phyloP scores from a whole-genome alignment of 2,888 invertebrate genomes.

The Aricia artaxerxes region DNA sequence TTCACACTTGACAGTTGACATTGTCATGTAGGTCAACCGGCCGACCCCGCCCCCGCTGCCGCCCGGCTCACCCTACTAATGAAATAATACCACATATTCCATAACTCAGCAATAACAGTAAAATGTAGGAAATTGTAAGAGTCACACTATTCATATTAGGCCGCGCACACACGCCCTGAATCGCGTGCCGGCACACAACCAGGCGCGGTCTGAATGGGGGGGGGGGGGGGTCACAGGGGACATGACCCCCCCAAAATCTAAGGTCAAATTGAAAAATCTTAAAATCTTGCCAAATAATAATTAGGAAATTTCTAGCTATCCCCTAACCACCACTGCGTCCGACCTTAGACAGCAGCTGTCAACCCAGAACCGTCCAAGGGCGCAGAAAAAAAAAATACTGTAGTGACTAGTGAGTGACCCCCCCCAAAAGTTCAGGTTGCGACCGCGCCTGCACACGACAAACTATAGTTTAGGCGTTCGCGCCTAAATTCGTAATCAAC shows the following conservation, averaged over 20 bases:
- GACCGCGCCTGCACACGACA: not conserved
- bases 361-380: too few species aligned
- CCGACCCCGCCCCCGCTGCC: not conserved
- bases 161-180: slow-evolving; percentile 5
- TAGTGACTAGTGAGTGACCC: too few species aligned
- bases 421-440: too few species aligned
- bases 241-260: too few species aligned
- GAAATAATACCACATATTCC: slow-evolving; percentile 22
- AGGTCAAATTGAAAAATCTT: too few species aligned
- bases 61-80: not conserved
- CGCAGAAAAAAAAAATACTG: too few species aligned
- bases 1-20: slow-evolving; percentile 16
- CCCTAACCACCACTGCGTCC: too few species aligned
- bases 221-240: too few species aligned
- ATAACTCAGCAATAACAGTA: slow-evolving; percentile 21
- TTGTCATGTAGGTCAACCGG: slow-evolving; percentile 15
- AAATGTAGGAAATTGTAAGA: slow-evolving; percentile 4
- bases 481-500: slow-evolving; percentile 27
- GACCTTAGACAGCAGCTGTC: too few species aligned
- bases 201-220: too few species aligned
- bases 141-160: slow-evolving; percentile 3
- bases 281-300: too few species aligned
- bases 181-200: not conserved
- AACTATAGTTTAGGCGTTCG: slow-evolving; percentile 6
- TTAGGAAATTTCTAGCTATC: too few species aligned